phyloP scores from a whole-genome alignment of 2,888 invertebrate species.

The Arrhopalites spinosus region DNA sequence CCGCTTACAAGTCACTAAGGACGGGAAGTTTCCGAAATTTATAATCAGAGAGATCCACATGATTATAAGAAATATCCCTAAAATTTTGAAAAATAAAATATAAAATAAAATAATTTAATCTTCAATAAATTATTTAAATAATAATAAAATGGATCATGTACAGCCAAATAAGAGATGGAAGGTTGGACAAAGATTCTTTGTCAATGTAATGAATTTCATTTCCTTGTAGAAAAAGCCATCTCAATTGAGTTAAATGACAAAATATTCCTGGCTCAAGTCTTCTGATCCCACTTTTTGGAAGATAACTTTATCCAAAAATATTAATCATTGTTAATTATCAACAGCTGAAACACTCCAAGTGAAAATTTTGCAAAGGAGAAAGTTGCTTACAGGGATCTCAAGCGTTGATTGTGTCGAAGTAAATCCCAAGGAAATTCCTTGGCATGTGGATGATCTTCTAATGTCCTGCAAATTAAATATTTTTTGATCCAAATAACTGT shows the following conservation, averaged over 20 bases:
- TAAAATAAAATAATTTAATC: no score
- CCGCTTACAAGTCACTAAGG: slow-evolving; percentile 62
- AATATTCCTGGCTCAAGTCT: slow-evolving; percentile 59
- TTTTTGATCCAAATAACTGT: not conserved
- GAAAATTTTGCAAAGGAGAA: not conserved
- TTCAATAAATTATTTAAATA: no score
- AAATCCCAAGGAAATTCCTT: slow-evolving; percentile 33
- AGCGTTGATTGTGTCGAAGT: not conserved
- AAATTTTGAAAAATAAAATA: slow-evolving; percentile 29
- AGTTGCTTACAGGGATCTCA: not conserved
- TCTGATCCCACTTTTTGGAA: slow-evolving; percentile 56
- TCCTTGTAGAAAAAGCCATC: slow-evolving; percentile 62
- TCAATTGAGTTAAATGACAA: slow-evolving; percentile 60
- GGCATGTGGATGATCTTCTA: slow-evolving; percentile 13
- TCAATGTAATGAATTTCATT: slow-evolving; percentile 60
- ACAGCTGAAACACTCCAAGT: not conserved
- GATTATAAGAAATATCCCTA: slow-evolving; percentile 62
- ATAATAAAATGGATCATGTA: slow-evolving; percentile 41
- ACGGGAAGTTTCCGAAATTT: slow-evolving; percentile 62
- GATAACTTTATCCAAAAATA: slow-evolving; percentile 46
- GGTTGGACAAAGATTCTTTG: slow-evolving; percentile 41
- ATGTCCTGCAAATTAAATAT: not conserved
- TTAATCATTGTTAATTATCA: not conserved
- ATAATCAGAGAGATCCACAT: slow-evolving; percentile 61
- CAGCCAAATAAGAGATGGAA: slow-evolving; percentile 49